These are phyloP conservation scores for Xenopus borealis DNA, from an alignment of 2,113 vertebrate genomes.

Conservation along the genomic window DNA sequence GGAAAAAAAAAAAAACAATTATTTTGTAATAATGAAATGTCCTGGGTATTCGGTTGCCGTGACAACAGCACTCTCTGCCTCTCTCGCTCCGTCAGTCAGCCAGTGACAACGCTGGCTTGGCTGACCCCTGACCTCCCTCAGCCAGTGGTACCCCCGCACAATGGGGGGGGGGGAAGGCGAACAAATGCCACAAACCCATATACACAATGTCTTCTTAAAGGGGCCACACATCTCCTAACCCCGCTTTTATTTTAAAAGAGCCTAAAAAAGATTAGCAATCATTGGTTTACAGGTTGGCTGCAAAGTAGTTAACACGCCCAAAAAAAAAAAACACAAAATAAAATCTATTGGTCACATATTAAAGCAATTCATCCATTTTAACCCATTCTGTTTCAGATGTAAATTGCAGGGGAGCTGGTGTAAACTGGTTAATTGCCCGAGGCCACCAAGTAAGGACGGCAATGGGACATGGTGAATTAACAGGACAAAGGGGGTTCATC, in stretches of 20 bases:
- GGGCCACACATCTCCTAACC: slow-evolving; percentile 17
- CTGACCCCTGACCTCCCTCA: slow-evolving; percentile 45
- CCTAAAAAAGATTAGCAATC: background rate
- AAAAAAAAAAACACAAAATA: background rate
- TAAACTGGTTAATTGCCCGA: slow-evolving; percentile 21
- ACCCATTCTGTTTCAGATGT: slow-evolving; percentile 4
- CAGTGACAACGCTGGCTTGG: slow-evolving; percentile 43
- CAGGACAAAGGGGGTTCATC: slow-evolving; percentile 37
- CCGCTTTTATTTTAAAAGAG: background rate
- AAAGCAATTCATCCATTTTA: background rate
- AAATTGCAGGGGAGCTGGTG: background rate
- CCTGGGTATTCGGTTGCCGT: slow-evolving; percentile 46
- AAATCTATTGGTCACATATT: background rate
- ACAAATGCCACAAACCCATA: slow-evolving; percentile 44
- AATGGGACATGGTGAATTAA: slow-evolving; percentile 26
- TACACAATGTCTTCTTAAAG: slow-evolving; percentile 42
- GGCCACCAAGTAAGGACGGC: background rate
- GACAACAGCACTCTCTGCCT: slow-evolving; percentile 44
- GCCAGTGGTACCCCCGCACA: slow-evolving; percentile 37
- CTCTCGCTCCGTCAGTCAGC: slow-evolving; percentile 45
- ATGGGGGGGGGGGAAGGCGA: slow-evolving; percentile 31
- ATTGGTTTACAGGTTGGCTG: background rate
- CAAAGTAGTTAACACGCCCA: background rate
- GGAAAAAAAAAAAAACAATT: slow-evolving; percentile 46
- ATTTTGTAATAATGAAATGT: slow-evolving; percentile 48